These are phyloP conservation scores for Caenorhabditis doughertyi DNA, from an alignment of 2,888 invertebrate species.

Conservation along the genomic window DNA sequence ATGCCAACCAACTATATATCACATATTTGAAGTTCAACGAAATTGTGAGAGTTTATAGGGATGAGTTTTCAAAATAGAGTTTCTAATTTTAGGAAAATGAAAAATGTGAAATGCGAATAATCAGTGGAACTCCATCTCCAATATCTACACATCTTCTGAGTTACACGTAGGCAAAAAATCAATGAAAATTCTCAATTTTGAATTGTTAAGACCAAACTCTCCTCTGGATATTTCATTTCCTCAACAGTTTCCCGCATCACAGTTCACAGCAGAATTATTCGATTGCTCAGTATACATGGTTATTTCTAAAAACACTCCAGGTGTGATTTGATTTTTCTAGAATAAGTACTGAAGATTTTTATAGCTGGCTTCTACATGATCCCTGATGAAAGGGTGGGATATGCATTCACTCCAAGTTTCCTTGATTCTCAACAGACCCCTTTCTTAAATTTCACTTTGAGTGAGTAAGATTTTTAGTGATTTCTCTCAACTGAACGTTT, in stretches of 20 bases:
- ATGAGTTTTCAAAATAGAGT: background rate
- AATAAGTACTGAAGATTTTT: background rate
- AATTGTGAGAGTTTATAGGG: slow-evolving; percentile 11
- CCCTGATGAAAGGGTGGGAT: slow-evolving; percentile 40
- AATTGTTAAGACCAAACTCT: slow-evolving; percentile 18
- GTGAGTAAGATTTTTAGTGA: slow-evolving; percentile 10
- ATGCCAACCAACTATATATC: slow-evolving; percentile 41
- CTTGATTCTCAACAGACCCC: slow-evolving; percentile 28
- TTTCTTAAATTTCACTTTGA: slow-evolving; percentile 41
- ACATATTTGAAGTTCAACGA: slow-evolving; percentile 52
- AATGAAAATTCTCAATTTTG: background rate
- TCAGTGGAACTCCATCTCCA: slow-evolving; percentile 58
- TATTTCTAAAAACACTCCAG: slow-evolving; percentile 44
- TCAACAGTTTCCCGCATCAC: slow-evolving; percentile 52
- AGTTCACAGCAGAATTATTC: slow-evolving; percentile 39
- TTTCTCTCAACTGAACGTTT: too few relatives aligned
- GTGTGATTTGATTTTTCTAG: background rate
- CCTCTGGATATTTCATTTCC: slow-evolving; percentile 32
- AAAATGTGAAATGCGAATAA: slow-evolving; percentile 49
- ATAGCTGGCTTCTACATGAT: slow-evolving; percentile 32
- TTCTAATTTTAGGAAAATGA: slow-evolving; percentile 47
- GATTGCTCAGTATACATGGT: slow-evolving; percentile 60
- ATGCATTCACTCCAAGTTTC: slow-evolving; percentile 59
- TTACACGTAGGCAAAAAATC: slow-evolving; percentile 26
- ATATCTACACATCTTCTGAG: slow-evolving; percentile 22